Conservation (phyloP, 1,140 invertebrate species). For the Pararge aegeria region DNA sequence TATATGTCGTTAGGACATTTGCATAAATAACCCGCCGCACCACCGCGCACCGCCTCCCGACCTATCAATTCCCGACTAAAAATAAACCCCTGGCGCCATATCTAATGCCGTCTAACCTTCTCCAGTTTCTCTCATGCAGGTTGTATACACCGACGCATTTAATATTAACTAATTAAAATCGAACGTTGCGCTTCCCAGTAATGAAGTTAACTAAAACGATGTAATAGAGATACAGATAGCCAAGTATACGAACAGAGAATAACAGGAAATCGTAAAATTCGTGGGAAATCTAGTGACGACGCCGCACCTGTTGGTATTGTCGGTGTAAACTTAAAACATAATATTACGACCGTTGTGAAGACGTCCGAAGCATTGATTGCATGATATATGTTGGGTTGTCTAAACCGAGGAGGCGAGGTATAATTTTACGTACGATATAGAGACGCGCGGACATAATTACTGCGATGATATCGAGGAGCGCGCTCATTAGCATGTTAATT, state of each 20-base stretch:
- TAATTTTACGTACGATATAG: conserved; percentile 68
- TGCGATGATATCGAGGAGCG: conserved; percentile 68
- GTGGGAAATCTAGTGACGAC: conserved; percentile 57
- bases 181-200: conserved; percentile 42
- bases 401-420: conserved; percentile 45
- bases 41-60: conserved; percentile 51
- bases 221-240: conserved; percentile 67
- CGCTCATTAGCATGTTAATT: conserved; percentile 77
- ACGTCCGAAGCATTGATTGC: conserved; percentile 32
- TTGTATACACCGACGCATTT: conserved; percentile 7
- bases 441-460: conserved; percentile 70
- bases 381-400: conserved; percentile 45
- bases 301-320: conserved; percentile 44
- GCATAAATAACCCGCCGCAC: conserved; percentile 63
- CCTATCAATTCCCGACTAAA: conserved; percentile 72
- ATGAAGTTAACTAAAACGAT: conserved; percentile 56
- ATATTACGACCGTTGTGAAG: conserved; percentile 21
- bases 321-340: conserved; percentile 33
- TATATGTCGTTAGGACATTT: conserved; percentile 77
- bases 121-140: conserved; percentile 1
- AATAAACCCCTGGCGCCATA: conserved; percentile 61
- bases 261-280: conserved; percentile 76
- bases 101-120: conserved; percentile 23
- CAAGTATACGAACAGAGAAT: conserved; percentile 52
- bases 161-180: conserved; percentile 36